Percentiles rank a stretch among this genome's conserved stretches.
Conservation (phyloP, 2,113 vertebrate genomes). For the Cyphomyrus discorhynchus region DNA sequence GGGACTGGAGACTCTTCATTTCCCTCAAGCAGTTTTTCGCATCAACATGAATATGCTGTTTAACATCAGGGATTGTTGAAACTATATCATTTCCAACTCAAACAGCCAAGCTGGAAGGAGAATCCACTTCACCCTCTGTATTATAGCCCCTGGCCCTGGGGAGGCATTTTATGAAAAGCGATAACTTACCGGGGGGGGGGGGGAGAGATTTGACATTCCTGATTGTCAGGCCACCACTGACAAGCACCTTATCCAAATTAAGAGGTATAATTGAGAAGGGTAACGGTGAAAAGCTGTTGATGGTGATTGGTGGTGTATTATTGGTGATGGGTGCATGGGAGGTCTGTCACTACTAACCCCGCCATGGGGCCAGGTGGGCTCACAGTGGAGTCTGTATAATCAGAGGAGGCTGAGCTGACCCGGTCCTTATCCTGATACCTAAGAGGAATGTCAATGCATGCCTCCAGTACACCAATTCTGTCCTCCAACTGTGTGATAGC, state of each 20-base stretch:
- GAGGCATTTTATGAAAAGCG: neutral
- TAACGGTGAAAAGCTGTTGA: neutral
- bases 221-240: neutral
- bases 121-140: neutral
- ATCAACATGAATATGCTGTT: neutral
- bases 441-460: neutral
- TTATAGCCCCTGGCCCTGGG: neutral
- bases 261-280: neutral
- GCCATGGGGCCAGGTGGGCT: neutral
- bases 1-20: neutral
- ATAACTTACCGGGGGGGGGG: neutral
- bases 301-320: neutral
- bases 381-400: neutral
- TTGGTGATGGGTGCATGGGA: neutral
- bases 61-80: neutral
- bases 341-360: neutral
- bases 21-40: neutral
- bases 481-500: neutral
- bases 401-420: neutral
- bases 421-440: neutral
- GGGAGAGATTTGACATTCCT: neutral
- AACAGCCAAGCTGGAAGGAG: neutral
- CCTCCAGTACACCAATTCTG: neutral
- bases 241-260: neutral
- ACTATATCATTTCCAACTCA: neutral